Base-by-base conservation (phyloP, 2,888 invertebrate species). In the Dusona sp. region DNA sequence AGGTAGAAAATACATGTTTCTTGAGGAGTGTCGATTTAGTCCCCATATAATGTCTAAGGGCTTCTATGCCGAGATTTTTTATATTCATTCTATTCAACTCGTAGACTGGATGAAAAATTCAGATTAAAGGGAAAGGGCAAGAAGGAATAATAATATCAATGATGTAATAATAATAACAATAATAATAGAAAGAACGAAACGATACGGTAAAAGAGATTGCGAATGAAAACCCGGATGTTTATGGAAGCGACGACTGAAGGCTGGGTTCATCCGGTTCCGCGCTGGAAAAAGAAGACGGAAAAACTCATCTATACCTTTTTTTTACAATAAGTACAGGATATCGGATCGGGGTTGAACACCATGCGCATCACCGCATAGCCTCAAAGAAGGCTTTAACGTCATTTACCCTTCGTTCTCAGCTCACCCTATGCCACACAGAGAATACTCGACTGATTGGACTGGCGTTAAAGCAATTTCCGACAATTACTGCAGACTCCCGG, bases 401-500 rank as follows among this genome's bases (percentile, higher is more conserved):
- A 78, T 84, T 54, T 78, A 78, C 78, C 80, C 84, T 78, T 68
- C 83, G 68, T 64, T 78, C 79, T 38, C 45, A 42, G 73, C 77
- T 78, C 86, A 22, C 51, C 74, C 81, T 61, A 36, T 78, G 64
- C 84, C 73, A 78, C 68, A 83, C 85, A 83, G 89, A 91, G 90
- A 91, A 93, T 90, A 88, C 90, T 85, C 85, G 89, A 88, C 88
- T 92, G 91, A 93, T 93, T 92, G 92, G 89, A 89, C 87, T 84
- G 88, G 89, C 90, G 90, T 90, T 88, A 88, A 89, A 87, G 91
- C 91, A 93, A 93, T 93, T 93, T 92, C 91, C 91, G 89, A 89
- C 90, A 91, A 93, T 93, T 93, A 92, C 88, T 83, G 88, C 79
- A 89, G 90, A 88, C 90, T 88, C 90, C 90, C 89, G 86, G 88